A percentile compares a stretch with the other conserved stretches of the same genome.
Conservation (phyloP, 92 coral and sea anemone species). For the Virgularia gustaviana region DNA sequence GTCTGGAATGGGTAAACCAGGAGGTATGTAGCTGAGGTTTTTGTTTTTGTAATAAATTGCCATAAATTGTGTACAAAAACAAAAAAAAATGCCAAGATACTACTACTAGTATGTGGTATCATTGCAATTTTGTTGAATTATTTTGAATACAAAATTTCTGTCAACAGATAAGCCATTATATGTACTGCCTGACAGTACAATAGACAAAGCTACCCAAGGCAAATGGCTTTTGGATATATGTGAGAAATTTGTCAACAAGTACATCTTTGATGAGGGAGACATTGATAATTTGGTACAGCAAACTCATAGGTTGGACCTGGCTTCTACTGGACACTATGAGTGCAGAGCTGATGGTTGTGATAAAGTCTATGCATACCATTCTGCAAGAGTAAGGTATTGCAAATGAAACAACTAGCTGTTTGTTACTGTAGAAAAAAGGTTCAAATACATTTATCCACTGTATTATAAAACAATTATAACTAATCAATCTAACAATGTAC, state of each 20-base stretch:
- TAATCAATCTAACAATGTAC: not conserved
- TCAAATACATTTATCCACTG: not conserved
- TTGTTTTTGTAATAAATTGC: no score
- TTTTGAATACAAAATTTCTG: not conserved
- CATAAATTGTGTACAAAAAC: no score
- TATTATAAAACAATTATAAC: not conserved
- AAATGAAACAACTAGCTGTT: no score
- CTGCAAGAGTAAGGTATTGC: slow-evolving; percentile 62
- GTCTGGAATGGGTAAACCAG: slow-evolving; percentile 20
- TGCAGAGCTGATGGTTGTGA: slow-evolving; percentile 55
- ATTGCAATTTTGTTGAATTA: no score
- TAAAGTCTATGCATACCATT: slow-evolving; percentile 50
- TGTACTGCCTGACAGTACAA: slow-evolving; percentile 44
- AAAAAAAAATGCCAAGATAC: no score
- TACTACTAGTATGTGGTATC: no score
- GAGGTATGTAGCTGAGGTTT: slow-evolving; percentile 28
- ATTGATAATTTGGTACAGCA: slow-evolving; percentile 46
- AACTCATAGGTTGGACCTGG: slow-evolving; percentile 43
- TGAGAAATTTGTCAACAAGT: slow-evolving; percentile 23
- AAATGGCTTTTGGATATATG: slow-evolving; percentile 47
- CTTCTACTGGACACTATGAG: slow-evolving; percentile 44
- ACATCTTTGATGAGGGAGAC: slow-evolving; percentile 26
- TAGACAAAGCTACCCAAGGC: slow-evolving; percentile 9
- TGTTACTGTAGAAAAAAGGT: no score
- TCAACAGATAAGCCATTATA: slow-evolving; percentile 37